phyloP scores from a whole-genome alignment of 30 jellyfish, hydroid and myxozoan species.

The Aurelia sp. region DNA sequence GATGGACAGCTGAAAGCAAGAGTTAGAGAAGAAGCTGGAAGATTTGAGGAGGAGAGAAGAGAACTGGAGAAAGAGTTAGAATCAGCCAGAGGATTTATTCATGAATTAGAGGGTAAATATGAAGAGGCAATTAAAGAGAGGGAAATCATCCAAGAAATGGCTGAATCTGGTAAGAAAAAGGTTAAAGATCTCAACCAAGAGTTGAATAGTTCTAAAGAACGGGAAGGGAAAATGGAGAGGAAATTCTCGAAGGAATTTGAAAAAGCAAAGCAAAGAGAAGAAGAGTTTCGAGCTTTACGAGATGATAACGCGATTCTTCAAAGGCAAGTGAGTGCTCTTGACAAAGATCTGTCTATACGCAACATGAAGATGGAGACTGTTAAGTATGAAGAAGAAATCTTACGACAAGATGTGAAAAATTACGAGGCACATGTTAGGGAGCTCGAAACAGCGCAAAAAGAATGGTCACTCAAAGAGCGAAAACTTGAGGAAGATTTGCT shows the following conservation, averaged over 20 bases:
- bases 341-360: constrained; percentile 47
- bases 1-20: not conserved
- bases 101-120: constrained; percentile 41
- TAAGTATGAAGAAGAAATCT: constrained; percentile 61
- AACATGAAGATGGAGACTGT: constrained; percentile 66
- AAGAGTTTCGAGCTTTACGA: constrained; percentile 26
- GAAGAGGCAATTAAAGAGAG: constrained; percentile 16
- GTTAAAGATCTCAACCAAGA: constrained; percentile 37
- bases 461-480: constrained; percentile 19
- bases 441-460: constrained; percentile 24
- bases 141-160: constrained; percentile 17
- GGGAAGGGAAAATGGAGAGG: constrained; percentile 32
- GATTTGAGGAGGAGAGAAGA: constrained; percentile 14
- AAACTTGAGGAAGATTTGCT: constrained; percentile 61
- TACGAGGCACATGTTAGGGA: constrained; percentile 32
- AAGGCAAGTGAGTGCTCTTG: constrained; percentile 62
- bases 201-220: constrained; percentile 7
- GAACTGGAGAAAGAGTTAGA: constrained; percentile 27
- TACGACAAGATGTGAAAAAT: constrained; percentile 48
- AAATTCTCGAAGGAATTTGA: constrained; percentile 31
- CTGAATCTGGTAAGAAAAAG: constrained; percentile 38
- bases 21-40: not conserved
- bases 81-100: constrained; percentile 15
- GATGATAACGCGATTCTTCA: constrained; percentile 48
- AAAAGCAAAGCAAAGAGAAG: constrained; percentile 13